Evolutionary conservation across 2,797 vertebrate species (phyloP), one percentile per base, ranked within the genome.

Genomic region (Thamnophis elegans): DNA sequence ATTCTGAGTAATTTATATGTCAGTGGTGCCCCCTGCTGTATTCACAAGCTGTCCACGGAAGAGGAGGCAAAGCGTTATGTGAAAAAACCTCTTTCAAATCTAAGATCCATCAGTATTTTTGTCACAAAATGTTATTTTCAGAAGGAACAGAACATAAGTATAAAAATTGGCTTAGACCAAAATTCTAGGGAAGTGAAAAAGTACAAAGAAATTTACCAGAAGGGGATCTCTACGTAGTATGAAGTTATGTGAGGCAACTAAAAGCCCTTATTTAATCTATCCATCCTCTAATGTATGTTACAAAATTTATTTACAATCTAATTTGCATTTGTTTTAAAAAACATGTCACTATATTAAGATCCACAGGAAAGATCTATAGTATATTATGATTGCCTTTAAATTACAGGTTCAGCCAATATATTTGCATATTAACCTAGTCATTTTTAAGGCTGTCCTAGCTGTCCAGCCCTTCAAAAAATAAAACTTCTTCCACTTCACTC

Each of bases 1-100:
- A 93, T 95, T 96, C 94, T 94, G 94, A 95, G 96, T 95, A 96
- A 97, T 97, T 96, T 94, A 22, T 95, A 97, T 96, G 96, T 96
- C 96, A 96, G 94, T 96, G 94, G 96, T 97, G 97, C 97, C 97
- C 96, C 96, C 97, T 97, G 96, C 97, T 96, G 97, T 94, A 97
- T 95, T 95, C 96, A 85, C 95, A 96, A 93, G 96, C 94, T 97
- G 96, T 95, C 95, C 95, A 91, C 92, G 94, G 94, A 94, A 92
- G 85, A 93, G 85, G 96, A 92, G 89, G 94, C 93, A 93, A 95
- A 94, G 94, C 93, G 91, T 73, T 86, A 87, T 87, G 95, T 93
- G 93, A 91, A 90, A 65, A 96, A 93, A 91, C 92, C 91, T 93
- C 91, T 78, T 54, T 42, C 88, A 88, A 90, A 91, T 62, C 92